phyloP scores from a whole-genome alignment of 2,113 vertebrate genomes.

The Cygnus atratus region DNA sequence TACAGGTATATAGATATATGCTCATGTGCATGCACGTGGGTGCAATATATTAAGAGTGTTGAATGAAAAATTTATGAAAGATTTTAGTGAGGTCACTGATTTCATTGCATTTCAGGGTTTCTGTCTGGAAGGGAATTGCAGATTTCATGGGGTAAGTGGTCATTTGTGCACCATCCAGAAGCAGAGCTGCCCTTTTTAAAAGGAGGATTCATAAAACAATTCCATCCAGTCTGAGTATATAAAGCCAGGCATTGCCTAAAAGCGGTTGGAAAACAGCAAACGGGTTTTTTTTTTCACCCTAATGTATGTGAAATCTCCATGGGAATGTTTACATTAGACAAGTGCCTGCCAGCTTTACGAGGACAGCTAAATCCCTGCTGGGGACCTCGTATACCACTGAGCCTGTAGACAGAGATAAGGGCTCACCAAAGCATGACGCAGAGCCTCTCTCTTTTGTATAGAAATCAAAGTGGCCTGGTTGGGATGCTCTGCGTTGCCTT shows the following conservation, averaged over 20 bases:
- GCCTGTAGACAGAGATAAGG: neutral
- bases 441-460: neutral
- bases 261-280: neutral
- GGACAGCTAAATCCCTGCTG: neutral
- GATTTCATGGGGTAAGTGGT: neutral
- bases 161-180: neutral
- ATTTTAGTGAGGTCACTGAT: neutral
- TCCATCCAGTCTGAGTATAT: rapidly evolving
- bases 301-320: neutral
- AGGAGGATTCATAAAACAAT: neutral
- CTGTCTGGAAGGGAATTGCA: neutral
- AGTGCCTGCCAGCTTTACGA: neutral
- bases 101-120: neutral
- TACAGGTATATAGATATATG: rapidly evolving
- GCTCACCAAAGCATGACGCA: neutral
- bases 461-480: neutral
- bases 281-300: neutral
- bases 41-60: neutral
- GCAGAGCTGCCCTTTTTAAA: neutral
- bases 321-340: neutral
- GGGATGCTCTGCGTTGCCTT: rapidly evolving
- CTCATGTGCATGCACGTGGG: rapidly evolving
- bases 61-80: neutral
- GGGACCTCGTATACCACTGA: neutral
- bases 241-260: neutral